Evolutionary conservation across 2,888 invertebrate genomes (phyloP), one percentile per base, ranked within the genome.

Genomic region (Lissonota sp.): DNA sequence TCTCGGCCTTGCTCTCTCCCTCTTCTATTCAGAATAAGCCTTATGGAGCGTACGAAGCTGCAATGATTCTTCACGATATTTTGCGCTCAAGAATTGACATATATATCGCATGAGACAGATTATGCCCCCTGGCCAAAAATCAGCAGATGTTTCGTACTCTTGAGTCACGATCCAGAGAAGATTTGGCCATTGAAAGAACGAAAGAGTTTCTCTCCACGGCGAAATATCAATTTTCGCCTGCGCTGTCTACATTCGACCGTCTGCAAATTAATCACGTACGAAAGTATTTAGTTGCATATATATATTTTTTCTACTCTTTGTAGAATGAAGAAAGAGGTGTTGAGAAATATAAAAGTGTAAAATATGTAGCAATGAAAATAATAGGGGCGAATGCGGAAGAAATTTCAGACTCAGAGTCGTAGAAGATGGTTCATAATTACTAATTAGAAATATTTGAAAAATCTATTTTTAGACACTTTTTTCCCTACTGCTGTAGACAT

Each of bases 71-170:
- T 63, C 73, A 16, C 39, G 60, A 60, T 63, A 37, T 63, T 66
- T 69, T 37, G 57, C 73, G 14, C 53, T 69, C 67, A 14, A 64
- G 67, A 39, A 74, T 66, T 58, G 64, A 58, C 64, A 42, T 14
- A 42, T 58, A 53, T 16, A 74, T 74, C 63, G 60, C 76, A 40
- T 40, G 75, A 49, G 60, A 55, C 53, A 10, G 55, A 39, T 42
- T 44, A 40, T 58, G 71, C 69, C 73, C 44, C 42, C 12, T 53
- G 63, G 76, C 69, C 74, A 74, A 73, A 63, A 26, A 26, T 26
- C 79, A 85, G 85, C 88, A 89, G 89, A 89, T 89, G 89, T 88
- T 88, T 80, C 79, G n/a, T n/a, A 80, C 76, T 84, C 83, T 82
- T 64, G 57, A 73, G 70, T 70, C 74, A 73, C 72, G 72, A 85